Evolutionary conservation across 2,888 invertebrate species (phyloP), one percentile per base, ranked within the genome.

Genomic region (Tenthredo mesomela): DNA sequence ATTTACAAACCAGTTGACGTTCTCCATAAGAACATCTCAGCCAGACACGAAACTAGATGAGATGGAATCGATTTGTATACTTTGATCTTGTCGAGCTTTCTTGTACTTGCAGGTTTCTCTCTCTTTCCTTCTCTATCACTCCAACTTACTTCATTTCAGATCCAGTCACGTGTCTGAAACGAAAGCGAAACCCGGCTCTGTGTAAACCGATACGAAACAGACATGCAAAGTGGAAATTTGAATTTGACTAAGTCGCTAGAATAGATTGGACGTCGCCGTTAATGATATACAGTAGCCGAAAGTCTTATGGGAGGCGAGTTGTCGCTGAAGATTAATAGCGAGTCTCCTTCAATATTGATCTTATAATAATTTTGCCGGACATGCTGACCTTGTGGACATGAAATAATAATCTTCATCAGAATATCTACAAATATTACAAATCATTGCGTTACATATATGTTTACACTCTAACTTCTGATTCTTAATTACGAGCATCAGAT

Each of bases 221-320:
- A 37, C 33, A 40, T 80, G 61, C 61, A 65, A 70, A 82, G 82
- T 82, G 18, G n/a, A 43, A 67, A 67, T 82, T 65, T 67, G 29
- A 82, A 82, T 65, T 82, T 29, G 21, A 82, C 67, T 67, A 15
- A 77, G 25, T 25, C 12, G 40, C 50, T 33, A 18, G 12, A 25
- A 18, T 25, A 50, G 18, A 33, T 29, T 54, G 77, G 33, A 50
- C 40, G 43, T 33, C 7, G 29, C 77, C 77, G 50, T 58, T 58
- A 61, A 40, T 80, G 40, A n/a, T 80, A 50, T 78, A 80, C 61
- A 1, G 61, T 37, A 3, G 4, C 25, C 58, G 40, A 80, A 37
- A n/a, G 61, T 80, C 18, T 61, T 40, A 9, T 12, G n/a, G 37
- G 10, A 58, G 4, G 21, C 15, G 12, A 40, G n/a, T 58, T 80